Conservation (phyloP, 2,797 vertebrate species). For the Notolepis coatsorum region DNA sequence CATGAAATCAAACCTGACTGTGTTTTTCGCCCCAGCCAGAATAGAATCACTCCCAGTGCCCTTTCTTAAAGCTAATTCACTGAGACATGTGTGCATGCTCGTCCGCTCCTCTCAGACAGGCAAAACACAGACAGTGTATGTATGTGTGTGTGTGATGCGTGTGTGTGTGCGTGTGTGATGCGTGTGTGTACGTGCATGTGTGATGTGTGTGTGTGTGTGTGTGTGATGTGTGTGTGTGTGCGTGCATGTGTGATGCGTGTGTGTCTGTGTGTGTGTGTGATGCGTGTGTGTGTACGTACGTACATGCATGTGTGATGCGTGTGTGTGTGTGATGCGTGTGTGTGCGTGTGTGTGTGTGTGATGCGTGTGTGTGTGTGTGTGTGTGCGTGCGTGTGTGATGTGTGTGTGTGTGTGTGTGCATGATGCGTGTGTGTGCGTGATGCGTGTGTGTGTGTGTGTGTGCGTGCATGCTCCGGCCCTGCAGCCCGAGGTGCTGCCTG, state of each 20-base stretch:
- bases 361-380: slow-evolving; percentile 13
- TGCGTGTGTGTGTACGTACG: slow-evolving; percentile 2
- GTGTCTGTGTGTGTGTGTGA: neutral
- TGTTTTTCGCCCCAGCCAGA: slow-evolving; percentile 54
- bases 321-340: neutral
- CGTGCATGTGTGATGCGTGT: slow-evolving; percentile 22
- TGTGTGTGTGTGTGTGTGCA: neutral
- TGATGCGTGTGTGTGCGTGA: neutral
- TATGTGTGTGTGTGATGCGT: neutral
- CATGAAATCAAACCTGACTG: slow-evolving; percentile 66
- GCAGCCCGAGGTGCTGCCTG: slow-evolving; percentile 70
- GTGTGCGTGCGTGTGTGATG: slow-evolving; percentile 28
- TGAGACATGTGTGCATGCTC: slow-evolving; percentile 58
- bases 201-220: slow-evolving; percentile 31
- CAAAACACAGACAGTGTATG: slow-evolving; percentile 45
- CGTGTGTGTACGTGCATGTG: slow-evolving; percentile 8
- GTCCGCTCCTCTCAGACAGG: slow-evolving; percentile 50
- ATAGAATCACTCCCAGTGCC: slow-evolving; percentile 57
- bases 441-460: neutral
- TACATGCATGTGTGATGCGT: neutral
- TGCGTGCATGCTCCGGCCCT: slow-evolving; percentile 27
- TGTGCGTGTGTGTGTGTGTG: slow-evolving; percentile 27
- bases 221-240: slow-evolving; percentile 16
- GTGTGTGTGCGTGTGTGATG: neutral
- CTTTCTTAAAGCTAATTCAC: slow-evolving; percentile 63